Evolutionary conservation across 2,888 invertebrate species (phyloP).

Genomic region (Thereva unica): DNA sequence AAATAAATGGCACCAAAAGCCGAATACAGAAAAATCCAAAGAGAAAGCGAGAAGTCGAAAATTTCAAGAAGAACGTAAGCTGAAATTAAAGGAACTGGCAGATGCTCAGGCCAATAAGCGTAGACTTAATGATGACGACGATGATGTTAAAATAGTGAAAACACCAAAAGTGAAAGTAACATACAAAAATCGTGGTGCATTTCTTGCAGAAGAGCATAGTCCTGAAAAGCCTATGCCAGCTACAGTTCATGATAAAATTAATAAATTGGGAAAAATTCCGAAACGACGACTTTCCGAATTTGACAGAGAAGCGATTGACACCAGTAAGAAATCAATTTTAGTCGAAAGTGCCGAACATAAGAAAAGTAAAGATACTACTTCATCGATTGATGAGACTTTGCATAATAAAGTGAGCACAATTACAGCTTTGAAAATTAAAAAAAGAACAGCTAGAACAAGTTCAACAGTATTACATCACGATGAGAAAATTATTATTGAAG

Average conservation of each 20-base stretch:
- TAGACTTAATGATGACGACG: slow-evolving; percentile 37
- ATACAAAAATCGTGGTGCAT: slow-evolving; percentile 62
- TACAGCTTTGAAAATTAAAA: too few relatives aligned
- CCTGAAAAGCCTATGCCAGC: not conserved
- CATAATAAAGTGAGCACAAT: too few relatives aligned
- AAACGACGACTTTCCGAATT: slow-evolving; percentile 39
- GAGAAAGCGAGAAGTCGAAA: slow-evolving; percentile 42
- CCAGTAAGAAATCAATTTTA: too few relatives aligned
- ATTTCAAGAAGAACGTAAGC: slow-evolving; percentile 49
- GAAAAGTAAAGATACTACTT: too few relatives aligned
- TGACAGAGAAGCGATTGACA: too few relatives aligned
- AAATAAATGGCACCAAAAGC: slow-evolving; percentile 51
- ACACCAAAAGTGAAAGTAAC: slow-evolving; percentile 60
- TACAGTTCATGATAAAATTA: not conserved
- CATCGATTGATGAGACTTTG: too few relatives aligned
- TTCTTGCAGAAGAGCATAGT: slow-evolving; percentile 56
- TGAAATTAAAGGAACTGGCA: slow-evolving; percentile 49
- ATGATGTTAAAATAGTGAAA: slow-evolving; percentile 39
- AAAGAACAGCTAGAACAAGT: not conserved
- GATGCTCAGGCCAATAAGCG: slow-evolving; percentile 42
- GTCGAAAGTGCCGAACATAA: too few relatives aligned
- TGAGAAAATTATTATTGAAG: not conserved
- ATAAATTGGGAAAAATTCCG: not conserved
- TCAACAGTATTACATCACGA: not conserved
- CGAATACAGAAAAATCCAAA: slow-evolving; percentile 42